phyloP scores from a whole-genome alignment of 2,797 vertebrate species.

The Psittacula derbiana region DNA sequence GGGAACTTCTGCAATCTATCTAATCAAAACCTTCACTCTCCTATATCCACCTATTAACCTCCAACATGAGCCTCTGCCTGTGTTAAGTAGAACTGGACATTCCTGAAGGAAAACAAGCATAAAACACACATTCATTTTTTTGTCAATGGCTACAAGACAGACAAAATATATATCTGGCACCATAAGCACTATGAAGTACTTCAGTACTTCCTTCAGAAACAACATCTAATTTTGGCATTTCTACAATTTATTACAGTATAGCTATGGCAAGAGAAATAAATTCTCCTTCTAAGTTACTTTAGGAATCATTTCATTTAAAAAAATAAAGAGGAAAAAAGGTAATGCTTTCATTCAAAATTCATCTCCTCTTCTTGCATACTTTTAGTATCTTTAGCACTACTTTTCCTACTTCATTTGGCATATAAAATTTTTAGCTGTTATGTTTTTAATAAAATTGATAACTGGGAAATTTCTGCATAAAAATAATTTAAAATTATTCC shows the following conservation, averaged over 20 bases:
- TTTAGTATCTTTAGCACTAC: slow-evolving; percentile 4
- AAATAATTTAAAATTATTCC: slow-evolving; percentile 57
- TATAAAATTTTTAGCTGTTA: not conserved
- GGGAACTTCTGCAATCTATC: not conserved
- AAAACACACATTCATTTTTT: not conserved
- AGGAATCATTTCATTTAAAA: not conserved
- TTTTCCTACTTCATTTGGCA: slow-evolving; percentile 28
- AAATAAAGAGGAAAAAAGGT: not conserved
- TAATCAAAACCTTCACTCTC: not conserved
- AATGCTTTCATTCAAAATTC: not conserved
- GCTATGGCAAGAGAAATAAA: not conserved
- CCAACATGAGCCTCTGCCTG: not conserved
- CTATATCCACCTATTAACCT: not conserved
- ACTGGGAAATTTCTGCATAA: slow-evolving; percentile 46
- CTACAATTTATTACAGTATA: not conserved
- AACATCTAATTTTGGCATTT: not conserved
- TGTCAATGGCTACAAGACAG: not conserved
- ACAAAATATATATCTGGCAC: not conserved
- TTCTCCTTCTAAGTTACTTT: not conserved
- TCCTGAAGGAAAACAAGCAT: not conserved
- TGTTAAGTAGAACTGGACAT: not conserved
- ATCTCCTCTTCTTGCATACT: not conserved
- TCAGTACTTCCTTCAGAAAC: not conserved
- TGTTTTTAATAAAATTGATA: slow-evolving; percentile 65
- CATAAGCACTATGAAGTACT: not conserved